Base-by-base conservation (phyloP, 2,113 vertebrate genomes). In the Plecotus auritus region DNA sequence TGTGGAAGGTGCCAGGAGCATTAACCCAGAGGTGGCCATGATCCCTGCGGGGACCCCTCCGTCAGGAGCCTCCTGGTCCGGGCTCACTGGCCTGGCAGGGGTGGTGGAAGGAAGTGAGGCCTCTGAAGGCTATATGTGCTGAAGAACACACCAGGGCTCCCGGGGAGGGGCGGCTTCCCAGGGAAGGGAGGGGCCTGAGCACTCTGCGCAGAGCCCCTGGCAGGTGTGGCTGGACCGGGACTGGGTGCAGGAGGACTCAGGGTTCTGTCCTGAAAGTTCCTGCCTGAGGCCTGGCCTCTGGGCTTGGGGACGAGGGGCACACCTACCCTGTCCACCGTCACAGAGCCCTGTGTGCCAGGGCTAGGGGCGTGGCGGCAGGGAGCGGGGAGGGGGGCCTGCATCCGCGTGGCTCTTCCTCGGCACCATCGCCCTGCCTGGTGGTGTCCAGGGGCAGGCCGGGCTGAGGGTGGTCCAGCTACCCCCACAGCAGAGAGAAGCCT, bases 211-310 rank as follows among this genome's bases (percentile, higher is more conserved):
- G 72, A 81, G 40, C 47, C 54, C 45, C 56, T 1, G 9, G 32
- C 9, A 32, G 9, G 9, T 9, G 61, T 4, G n/a, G 42, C 4
- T 0, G 1, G 70, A 5, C 49, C 4, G 10, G 9, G 22, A 12
- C 61, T 16, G 28, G 5, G 47, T 28, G 8, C 42, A 10, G 74
- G 51, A 51, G 11, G 12, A 66, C 66, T 82, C 3, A 4, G 42
- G 26, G n/a, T 28, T 9, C 26, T 6, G 11, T 76, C 42, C 67
- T 61, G 1, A 49, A 35, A 45, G 83, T 74, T 69, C 23, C 59
- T 59, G 37, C 47, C 59, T 26, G 7, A 11, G 40, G 11, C 61
- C 32, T 11, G 47, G 72, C n/a, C n/a, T 42, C 9, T 76, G 28
- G 2, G 26, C 23, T 7, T 40, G 30, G 22, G 66, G 30, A 4